phyloP scores from a whole-genome alignment of 2,113 vertebrate species.

The Narcine bancroftii region DNA sequence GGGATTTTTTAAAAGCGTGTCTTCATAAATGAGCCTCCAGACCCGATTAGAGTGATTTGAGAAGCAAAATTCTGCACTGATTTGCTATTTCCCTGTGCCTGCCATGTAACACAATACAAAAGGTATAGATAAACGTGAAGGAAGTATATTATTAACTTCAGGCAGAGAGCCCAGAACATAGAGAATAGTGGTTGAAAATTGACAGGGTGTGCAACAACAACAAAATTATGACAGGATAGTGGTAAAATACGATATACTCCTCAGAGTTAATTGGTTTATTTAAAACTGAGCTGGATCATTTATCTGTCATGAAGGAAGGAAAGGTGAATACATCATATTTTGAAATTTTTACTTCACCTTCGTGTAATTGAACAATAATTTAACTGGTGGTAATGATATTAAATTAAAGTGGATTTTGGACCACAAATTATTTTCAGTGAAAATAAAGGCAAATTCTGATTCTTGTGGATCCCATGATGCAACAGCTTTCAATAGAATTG shows the following conservation, averaged over 20 bases:
- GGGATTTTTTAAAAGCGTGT: background rate
- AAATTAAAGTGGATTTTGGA: background rate
- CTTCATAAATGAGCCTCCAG: background rate
- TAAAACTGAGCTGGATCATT: background rate
- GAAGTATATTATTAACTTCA: background rate
- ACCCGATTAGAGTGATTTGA: background rate
- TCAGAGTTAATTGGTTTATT: background rate
- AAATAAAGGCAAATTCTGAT: background rate
- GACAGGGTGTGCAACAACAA: background rate
- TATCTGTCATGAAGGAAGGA: background rate
- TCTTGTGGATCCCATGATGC: background rate
- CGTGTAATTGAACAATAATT: background rate
- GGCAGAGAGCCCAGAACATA: background rate
- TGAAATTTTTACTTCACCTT: background rate
- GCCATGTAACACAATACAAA: background rate
- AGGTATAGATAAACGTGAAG: background rate
- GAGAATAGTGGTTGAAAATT: background rate
- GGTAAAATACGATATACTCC: background rate
- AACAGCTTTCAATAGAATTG: background rate
- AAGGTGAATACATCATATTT: background rate
- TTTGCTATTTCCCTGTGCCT: background rate
- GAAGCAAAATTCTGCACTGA: background rate
- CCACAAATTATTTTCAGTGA: background rate
- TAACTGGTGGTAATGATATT: background rate
- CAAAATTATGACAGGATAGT: background rate